Percentiles rank a stretch among this genome's conserved stretches.
Evolutionary conservation across 2,797 vertebrate species (phyloP).

Genomic region (Tolypeutes matacus): DNA sequence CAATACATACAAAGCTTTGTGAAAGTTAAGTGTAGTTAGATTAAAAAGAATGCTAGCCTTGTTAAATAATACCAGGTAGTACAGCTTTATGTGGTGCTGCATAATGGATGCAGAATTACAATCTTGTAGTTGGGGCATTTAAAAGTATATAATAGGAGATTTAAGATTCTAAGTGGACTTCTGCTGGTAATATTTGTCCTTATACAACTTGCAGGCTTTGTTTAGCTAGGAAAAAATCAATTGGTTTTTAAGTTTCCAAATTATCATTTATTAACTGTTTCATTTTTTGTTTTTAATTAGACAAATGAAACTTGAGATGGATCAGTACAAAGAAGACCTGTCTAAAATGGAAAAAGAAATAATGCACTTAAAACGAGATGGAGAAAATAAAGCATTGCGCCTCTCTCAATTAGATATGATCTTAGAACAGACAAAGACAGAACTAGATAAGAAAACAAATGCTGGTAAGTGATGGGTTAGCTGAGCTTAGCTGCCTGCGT

Average conservation of each 20-base stretch:
- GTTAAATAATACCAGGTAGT: conserved; percentile 42
- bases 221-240: conserved; percentile 35
- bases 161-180: conserved; percentile 58
- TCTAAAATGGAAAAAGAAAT: conserved; percentile 90
- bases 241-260: conserved; percentile 57
- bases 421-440: conserved; percentile 92
- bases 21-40: conserved; percentile 50
- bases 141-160: conserved; percentile 3
- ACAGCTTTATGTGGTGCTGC: conserved; percentile 18
- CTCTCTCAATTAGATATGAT: conserved; percentile 92
- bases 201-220: conserved; percentile 9
- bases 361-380: conserved; percentile 90
- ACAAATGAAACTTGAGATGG: conserved; percentile 89
- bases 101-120: not conserved
- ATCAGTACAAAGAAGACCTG: conserved; percentile 89
- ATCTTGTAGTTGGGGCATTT: conserved; percentile 7
- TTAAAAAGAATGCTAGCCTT: conserved; percentile 43
- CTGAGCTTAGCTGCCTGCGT: conserved; percentile 30
- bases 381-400: conserved; percentile 91
- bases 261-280: conserved; percentile 69
- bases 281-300: conserved; percentile 80
- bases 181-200: conserved; percentile 49
- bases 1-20: not conserved
- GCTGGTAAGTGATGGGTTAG: conserved; percentile 80
- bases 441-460: conserved; percentile 92